Conservation (phyloP, 2,113 vertebrate species). For the Serilophus lunatus region DNA sequence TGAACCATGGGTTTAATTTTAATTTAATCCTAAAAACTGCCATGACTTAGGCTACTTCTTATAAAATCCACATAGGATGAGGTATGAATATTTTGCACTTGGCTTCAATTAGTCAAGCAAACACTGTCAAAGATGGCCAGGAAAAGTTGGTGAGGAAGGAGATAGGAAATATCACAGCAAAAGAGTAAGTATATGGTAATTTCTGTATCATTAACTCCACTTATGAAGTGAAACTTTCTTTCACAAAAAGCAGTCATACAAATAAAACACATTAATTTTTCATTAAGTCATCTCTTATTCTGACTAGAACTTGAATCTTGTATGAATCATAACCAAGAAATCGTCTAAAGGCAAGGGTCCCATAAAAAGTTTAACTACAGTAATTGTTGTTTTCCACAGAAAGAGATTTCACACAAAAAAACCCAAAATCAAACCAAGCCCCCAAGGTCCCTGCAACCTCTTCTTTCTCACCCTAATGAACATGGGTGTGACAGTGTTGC, state of each 20-base stretch:
- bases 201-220: neutral
- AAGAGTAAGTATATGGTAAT: neutral
- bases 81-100: neutral
- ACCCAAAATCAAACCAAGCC: neutral
- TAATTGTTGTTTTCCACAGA: neutral
- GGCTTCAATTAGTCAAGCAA: neutral
- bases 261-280: slow-evolving; percentile 34
- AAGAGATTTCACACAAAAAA: neutral
- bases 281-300: slow-evolving; percentile 2
- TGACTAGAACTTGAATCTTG: neutral
- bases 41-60: neutral
- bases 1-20: neutral
- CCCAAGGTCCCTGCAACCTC: neutral
- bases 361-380: neutral
- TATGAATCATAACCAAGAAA: neutral
- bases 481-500: neutral
- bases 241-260: neutral
- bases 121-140: neutral
- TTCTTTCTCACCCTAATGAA: neutral
- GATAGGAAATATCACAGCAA: neutral
- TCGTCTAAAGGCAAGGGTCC: neutral
- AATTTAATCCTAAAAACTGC: neutral
- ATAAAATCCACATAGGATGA: neutral
- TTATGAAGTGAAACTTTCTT: neutral
- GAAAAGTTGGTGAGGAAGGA: neutral